Evolutionary conservation across 2,888 invertebrate genomes (phyloP), one percentile per base, ranked within the genome.

Genomic region (Phyto melanocephala): DNA sequence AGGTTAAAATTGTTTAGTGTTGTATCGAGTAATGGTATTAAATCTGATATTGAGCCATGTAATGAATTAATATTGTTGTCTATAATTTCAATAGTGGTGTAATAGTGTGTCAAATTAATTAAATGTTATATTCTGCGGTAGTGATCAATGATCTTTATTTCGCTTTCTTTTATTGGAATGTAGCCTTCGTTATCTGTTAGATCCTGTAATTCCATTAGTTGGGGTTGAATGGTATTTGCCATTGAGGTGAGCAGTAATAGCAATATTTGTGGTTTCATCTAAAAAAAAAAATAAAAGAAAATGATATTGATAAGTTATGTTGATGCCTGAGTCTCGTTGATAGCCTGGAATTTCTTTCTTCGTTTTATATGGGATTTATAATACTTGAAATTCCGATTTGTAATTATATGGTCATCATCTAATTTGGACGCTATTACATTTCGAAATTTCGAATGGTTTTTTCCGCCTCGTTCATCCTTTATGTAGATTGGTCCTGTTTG

Each of bases 281-380:
- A n/a, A n/a, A n/a, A n/a, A n/a, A n/a, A n/a, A n/a, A n/a, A n/a
- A n/a, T n/a, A n/a, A n/a, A n/a, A n/a, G n/a, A n/a, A n/a, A n/a
- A n/a, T n/a, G n/a, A n/a, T n/a, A n/a, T n/a, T n/a, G n/a, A n/a
- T n/a, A n/a, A n/a, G n/a, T n/a, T n/a, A n/a, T n/a, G n/a, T n/a
- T n/a, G n/a, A n/a, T n/a, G n/a, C n/a, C n/a, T n/a, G n/a, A n/a
- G n/a, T n/a, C n/a, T n/a, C n/a, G n/a, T n/a, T n/a, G n/a, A n/a
- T n/a, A n/a, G 58, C 45, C 56, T 56, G 24, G 42, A 62, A 42
- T 17, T 54, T 11, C 54, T 54, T n/a, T n/a, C n/a, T n/a, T n/a
- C n/a, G n/a, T 42, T 54, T 68, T 20, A 68, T 68, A 4, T 68
- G 54, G 3, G 42, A 62, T 11, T 62, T 62, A 5, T 68, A 68